Conservation (phyloP, 2,113 vertebrate genomes). For the Dromaius novaehollandiae region DNA sequence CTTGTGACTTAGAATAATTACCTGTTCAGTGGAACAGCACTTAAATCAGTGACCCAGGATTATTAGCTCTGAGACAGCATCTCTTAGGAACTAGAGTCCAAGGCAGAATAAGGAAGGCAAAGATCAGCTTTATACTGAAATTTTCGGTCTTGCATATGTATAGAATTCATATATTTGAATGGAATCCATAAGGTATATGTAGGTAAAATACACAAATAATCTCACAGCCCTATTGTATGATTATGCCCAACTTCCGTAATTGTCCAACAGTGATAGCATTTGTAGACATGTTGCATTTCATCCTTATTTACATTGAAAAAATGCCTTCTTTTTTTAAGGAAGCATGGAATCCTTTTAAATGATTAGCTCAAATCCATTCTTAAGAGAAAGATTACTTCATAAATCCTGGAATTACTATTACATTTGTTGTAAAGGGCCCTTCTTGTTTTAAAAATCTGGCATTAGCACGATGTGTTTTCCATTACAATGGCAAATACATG, state of each 20-base stretch:
- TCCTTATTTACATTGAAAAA: neutral
- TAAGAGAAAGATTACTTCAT: neutral
- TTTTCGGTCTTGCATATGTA: neutral
- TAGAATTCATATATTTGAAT: neutral
- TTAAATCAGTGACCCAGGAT: neutral
- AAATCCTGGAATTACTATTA: slow-evolving; percentile 42
- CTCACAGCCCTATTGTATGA: neutral
- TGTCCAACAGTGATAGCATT: neutral
- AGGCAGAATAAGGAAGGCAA: neutral
- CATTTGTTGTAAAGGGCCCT: neutral
- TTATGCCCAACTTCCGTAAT: neutral
- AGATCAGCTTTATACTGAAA: neutral
- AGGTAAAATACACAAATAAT: neutral
- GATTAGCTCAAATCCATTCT: slow-evolving; percentile 34
- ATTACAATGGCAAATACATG: slow-evolving; percentile 18
- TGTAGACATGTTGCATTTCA: neutral
- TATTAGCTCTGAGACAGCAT: neutral
- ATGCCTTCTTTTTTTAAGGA: neutral
- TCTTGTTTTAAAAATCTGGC: slow-evolving; percentile 5
- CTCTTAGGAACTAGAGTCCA: neutral
- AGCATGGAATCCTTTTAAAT: neutral
- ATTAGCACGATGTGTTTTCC: slow-evolving; percentile 39
- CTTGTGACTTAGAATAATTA: neutral
- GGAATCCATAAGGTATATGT: neutral
- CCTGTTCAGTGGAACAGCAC: neutral